Evolutionary conservation across 1,140 invertebrate species (phyloP).

Genomic region (Drosophila teissieri): DNA sequence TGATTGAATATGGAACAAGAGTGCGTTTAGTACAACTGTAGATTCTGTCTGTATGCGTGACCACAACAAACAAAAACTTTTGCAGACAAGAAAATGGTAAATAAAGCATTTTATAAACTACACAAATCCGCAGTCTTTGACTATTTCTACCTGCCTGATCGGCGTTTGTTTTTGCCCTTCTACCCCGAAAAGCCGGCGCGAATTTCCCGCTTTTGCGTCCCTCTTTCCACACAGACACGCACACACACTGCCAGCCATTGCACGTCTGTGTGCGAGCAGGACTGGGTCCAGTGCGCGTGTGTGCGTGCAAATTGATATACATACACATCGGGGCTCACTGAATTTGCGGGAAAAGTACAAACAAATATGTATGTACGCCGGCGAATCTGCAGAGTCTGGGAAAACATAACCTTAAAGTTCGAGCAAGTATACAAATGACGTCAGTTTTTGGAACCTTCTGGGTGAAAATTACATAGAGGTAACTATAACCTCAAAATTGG

Average conservation of each 20-base stretch:
- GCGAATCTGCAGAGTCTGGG: conserved; percentile 2
- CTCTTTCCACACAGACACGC: conserved; percentile 19
- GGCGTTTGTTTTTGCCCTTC: conserved; percentile 11
- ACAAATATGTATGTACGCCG: background rate
- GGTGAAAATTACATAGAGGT: conserved; percentile 1
- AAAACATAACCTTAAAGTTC: conserved; percentile 24
- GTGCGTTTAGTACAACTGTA: conserved; percentile 37
- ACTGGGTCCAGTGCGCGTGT: conserved; percentile 38
- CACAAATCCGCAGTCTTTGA: background rate
- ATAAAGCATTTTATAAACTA: conserved; percentile 79
- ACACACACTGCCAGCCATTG: conserved; percentile 8
- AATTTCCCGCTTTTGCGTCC: conserved; percentile 71
- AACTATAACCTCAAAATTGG: conserved; percentile 29
- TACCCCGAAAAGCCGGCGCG: conserved; percentile 33
- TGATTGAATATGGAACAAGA: conserved; percentile 38
- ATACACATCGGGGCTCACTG: conserved; percentile 53
- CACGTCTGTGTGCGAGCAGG: conserved; percentile 21
- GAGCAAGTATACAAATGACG: conserved; percentile 11
- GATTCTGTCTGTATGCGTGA: conserved; percentile 28
- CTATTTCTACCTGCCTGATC: conserved; percentile 8
- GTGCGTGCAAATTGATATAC: conserved; percentile 63
- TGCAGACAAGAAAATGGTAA: conserved; percentile 49
- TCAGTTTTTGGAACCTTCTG: conserved; percentile 22
- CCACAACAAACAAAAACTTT: conserved; percentile 49
- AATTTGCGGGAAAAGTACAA: conserved; percentile 25